Conservation (phyloP, 2,113 vertebrate species). For the Acanthochromis polyacanthus region DNA sequence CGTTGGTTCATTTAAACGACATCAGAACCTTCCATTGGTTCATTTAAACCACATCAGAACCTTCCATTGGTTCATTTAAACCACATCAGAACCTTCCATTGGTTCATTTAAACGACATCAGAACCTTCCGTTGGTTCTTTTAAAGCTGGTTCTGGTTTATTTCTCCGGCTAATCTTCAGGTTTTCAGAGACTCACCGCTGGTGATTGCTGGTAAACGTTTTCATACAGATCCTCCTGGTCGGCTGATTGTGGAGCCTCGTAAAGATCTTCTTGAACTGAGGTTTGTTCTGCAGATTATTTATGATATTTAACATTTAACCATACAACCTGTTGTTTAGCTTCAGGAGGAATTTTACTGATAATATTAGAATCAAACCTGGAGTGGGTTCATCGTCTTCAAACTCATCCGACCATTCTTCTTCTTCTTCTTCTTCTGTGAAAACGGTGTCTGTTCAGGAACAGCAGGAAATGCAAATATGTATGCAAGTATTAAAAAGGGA, state of each 20-base stretch:
- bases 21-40: background rate
- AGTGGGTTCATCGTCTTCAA: constrained; percentile 59
- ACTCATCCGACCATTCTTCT: constrained; percentile 78
- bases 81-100: background rate
- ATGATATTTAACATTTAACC: background rate
- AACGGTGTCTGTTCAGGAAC: too few relatives aligned
- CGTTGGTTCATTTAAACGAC: too few relatives aligned
- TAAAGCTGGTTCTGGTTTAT: too few relatives aligned
- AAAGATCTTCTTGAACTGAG: background rate
- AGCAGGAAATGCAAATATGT: too few relatives aligned
- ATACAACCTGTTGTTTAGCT: too few relatives aligned
- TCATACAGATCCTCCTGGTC: constrained; percentile 46
- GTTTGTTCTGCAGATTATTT: constrained; percentile 2
- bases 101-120: too few relatives aligned
- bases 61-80: too few relatives aligned
- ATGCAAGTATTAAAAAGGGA: too few relatives aligned
- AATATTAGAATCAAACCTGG: constrained; percentile 31
- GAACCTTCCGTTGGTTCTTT: too few relatives aligned
- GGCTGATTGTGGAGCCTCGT: background rate
- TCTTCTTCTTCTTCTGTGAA: constrained; percentile 54
- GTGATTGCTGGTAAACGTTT: constrained; percentile 70
- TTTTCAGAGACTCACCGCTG: constrained; percentile 68
- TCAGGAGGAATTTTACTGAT: too few relatives aligned
- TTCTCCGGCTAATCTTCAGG: too few relatives aligned
- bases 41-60: too few relatives aligned